These are phyloP conservation scores for Carassius auratus DNA, from an alignment of 2,113 vertebrate species.

Conservation along the genomic window DNA sequence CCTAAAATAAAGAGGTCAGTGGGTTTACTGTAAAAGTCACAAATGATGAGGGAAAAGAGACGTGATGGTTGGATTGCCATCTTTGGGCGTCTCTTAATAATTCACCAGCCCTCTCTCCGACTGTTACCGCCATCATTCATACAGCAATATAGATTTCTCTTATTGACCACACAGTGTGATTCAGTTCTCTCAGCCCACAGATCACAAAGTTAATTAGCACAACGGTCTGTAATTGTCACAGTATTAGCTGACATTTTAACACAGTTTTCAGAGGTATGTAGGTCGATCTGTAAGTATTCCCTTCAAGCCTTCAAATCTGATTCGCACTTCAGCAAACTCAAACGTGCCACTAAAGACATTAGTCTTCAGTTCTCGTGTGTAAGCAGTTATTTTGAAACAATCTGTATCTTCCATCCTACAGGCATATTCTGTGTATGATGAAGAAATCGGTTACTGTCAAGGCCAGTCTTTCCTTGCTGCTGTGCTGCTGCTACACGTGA, in stretches of 20 bases:
- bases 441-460: constrained; percentile 98
- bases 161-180: constrained; percentile 46
- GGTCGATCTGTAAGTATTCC: not conserved
- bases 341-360: not conserved
- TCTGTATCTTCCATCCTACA: constrained; percentile 58
- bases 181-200: constrained; percentile 8
- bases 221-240: not conserved
- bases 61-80: constrained; percentile 35
- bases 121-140: constrained; percentile 40
- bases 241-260: constrained; percentile 10
- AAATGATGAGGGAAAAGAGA: constrained; percentile 6
- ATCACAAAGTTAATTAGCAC: constrained; percentile 46
- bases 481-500: constrained; percentile 94
- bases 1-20: constrained; percentile 15
- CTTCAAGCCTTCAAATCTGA: not conserved
- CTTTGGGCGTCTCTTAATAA: constrained; percentile 55
- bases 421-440: constrained; percentile 98
- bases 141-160: constrained; percentile 48
- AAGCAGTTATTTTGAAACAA: not conserved
- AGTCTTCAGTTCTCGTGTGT: not conserved
- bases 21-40: constrained; percentile 34
- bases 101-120: constrained; percentile 35
- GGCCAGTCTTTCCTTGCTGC: constrained; percentile 98
- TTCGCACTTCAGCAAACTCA: not conserved
- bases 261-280: constrained; percentile 12